Evolutionary conservation across 2,888 invertebrate genomes (phyloP).

Genomic region (Zeuzera pyrina): DNA sequence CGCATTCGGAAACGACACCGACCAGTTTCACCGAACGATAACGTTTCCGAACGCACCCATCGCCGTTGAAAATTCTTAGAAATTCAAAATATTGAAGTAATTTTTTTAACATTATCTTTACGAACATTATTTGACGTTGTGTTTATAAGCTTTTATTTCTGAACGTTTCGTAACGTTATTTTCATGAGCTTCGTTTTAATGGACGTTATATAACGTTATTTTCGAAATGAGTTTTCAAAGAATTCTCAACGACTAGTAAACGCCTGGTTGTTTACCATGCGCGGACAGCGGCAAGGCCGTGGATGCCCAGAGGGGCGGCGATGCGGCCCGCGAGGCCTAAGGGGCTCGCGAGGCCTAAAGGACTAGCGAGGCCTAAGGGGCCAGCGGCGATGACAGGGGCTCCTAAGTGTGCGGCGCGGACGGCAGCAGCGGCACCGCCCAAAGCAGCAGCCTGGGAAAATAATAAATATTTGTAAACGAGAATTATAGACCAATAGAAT

Average conservation of each 20-base stretch:
- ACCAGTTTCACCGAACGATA: constrained; percentile 19
- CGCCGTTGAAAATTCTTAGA: constrained; percentile 10
- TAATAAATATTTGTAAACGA: too few species aligned
- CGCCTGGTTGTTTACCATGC: constrained; percentile 40
- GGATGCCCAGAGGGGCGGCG: constrained; percentile 15
- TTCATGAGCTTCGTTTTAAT: too few species aligned
- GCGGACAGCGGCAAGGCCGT: constrained; percentile 21
- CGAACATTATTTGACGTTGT: background rate
- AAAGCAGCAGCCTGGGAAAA: constrained; percentile 54
- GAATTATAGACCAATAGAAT: too few species aligned
- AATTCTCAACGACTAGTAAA: background rate
- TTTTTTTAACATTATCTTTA: too few species aligned
- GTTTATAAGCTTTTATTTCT: too few species aligned
- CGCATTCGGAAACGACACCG: constrained; percentile 12
- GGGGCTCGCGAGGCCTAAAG: constrained; percentile 17
- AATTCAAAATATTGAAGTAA: constrained; percentile 10
- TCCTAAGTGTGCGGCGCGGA: constrained; percentile 25
- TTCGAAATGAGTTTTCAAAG: too few species aligned
- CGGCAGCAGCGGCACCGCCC: constrained; percentile 38
- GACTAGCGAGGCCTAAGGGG: constrained; percentile 16
- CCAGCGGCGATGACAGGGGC: constrained; percentile 15
- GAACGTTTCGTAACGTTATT: too few species aligned
- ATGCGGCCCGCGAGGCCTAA: constrained; percentile 17
- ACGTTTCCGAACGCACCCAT: constrained; percentile 7
- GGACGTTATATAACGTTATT: too few species aligned